Percentiles rank a stretch among this genome's conserved stretches.
These are phyloP conservation scores for Galleria mellonella DNA, from an alignment of 1,140 invertebrate genomes.

Conservation along the genomic window DNA sequence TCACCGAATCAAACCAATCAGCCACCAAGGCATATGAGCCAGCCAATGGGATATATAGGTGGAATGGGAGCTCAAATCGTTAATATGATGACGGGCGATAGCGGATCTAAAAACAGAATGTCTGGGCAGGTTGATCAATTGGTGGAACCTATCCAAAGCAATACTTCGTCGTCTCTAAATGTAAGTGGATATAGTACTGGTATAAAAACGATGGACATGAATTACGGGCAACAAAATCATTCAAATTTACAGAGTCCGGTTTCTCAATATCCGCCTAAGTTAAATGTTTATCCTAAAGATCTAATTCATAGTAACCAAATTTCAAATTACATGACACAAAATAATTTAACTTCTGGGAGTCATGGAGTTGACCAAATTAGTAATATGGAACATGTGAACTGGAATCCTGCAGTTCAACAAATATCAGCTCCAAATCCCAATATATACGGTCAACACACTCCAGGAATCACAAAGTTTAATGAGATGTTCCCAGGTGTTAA, in stretches of 20 bases:
- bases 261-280: constrained; percentile 7
- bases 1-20: constrained; percentile 7
- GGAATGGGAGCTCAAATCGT: constrained; percentile 45
- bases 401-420: constrained; percentile 20
- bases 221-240: not conserved
- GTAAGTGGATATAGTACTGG: not conserved
- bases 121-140: constrained; percentile 1
- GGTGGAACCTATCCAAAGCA: constrained; percentile 14
- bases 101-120: constrained; percentile 2
- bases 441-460: constrained; percentile 34
- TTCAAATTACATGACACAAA: constrained; percentile 1
- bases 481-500: constrained; percentile 62
- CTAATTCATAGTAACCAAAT: not conserved
- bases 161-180: constrained; percentile 7
- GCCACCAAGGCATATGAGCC: not conserved
- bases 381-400: constrained; percentile 10
- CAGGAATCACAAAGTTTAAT: constrained; percentile 52
- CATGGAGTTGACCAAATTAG: not conserved
- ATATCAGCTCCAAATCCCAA: constrained; percentile 9
- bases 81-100: constrained; percentile 33
- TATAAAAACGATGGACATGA: not conserved
- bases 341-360: not conserved
- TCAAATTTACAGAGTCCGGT: constrained; percentile 2
- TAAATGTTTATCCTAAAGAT: constrained; percentile 6
- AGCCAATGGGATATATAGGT: constrained; percentile 9